Base-by-base conservation (phyloP, 1,140 invertebrate species). In the Drosophila bifasciata region DNA sequence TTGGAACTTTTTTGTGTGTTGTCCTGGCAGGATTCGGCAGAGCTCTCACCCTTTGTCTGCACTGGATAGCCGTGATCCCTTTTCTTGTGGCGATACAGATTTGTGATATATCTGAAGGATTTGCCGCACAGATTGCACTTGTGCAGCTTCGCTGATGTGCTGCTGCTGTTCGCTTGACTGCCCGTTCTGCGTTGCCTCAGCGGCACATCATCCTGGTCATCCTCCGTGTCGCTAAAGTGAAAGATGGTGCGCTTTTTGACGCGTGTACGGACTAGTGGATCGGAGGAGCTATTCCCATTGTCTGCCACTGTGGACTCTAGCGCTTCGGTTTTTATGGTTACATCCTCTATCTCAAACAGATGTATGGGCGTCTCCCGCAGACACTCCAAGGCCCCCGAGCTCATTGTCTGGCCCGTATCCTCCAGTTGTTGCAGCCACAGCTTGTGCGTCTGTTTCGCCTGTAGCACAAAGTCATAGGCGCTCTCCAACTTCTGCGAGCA, bases 311-410 rank as follows among this genome's bases (percentile, higher is more conserved):
- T 23, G 9, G 56, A 40, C 11, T 77, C 77, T 6, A 53, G 50
- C 17, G 70, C 61, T 21, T 85, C 81, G 16, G 76, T 78, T 59
- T 86, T 85, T 7, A 88, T 88, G 36, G 63, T 80, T 0, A 74
- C 57, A 0, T 61, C 81, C 8, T 85, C 81, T 15, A 85, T 77
- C 17, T 85, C 81, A 3, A 86, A 56, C 19, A 85, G 19, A 19
- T 86, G 61, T 39, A 86, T 85, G 23, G 83, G 83, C 1, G 63
- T 70, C 55, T 88, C 81, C 13, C 69, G 61, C 7, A 85, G 59
- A 2, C 83, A 80, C 8, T 74, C 64, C 41, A 77, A 40, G n/a
- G 78, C 48, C 8, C 32, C 68, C 0, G 56, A 8, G 0, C 15
- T 62, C 11, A 48, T 40, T 39, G 1, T 75, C 60, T 2, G 58